phyloP scores from a whole-genome alignment of 2,888 invertebrate species.

The Calliphora vomitoria region DNA sequence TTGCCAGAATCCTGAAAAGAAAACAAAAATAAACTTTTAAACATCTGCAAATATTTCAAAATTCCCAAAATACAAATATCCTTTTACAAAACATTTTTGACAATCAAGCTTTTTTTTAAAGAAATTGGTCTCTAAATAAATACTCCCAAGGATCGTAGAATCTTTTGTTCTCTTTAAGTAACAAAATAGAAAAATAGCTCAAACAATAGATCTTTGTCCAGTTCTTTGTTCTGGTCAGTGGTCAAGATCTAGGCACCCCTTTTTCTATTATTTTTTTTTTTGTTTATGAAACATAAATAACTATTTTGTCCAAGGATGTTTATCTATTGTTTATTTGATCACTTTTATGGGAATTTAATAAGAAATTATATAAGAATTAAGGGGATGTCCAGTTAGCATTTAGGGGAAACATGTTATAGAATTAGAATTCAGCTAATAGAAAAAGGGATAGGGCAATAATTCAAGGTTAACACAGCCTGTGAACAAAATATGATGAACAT shows the following conservation, averaged over 20 bases:
- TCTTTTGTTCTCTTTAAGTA: not conserved
- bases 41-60: constrained; percentile 32
- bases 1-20: not conserved
- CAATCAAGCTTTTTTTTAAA: not conserved
- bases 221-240: constrained; percentile 22
- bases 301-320: constrained; percentile 26
- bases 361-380: not conserved
- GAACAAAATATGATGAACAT: not conserved
- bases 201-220: constrained; percentile 45
- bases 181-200: not conserved
- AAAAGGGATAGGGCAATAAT: not conserved
- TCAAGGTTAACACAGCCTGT: constrained; percentile 1
- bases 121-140: not conserved
- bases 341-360: constrained; percentile 47
- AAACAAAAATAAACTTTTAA: not conserved
- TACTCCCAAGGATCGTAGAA: not conserved
- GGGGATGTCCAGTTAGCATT: not conserved
- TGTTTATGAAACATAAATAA: constrained; percentile 33
- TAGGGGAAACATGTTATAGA: constrained; percentile 15
- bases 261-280: constrained; percentile 40
- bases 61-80: not conserved
- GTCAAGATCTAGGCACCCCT: constrained; percentile 55
- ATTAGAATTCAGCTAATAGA: constrained; percentile 26
- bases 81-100: too few species aligned
- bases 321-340: constrained; percentile 55